Conservation (phyloP, 2,113 vertebrate species). For the Corythaixoides concolor region DNA sequence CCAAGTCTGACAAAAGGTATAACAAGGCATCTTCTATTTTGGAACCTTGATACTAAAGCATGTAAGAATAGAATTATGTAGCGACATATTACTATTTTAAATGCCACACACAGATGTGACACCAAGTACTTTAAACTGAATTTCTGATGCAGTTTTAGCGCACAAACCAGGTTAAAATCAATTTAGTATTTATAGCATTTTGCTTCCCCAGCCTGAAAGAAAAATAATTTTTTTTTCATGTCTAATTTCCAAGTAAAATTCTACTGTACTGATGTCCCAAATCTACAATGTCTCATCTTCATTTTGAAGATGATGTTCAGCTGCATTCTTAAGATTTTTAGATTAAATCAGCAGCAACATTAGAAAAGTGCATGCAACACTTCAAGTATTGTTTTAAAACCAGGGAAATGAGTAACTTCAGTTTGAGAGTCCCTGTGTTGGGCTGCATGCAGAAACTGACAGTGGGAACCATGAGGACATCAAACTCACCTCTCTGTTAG, state of each 20-base stretch:
- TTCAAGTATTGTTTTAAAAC: neutral
- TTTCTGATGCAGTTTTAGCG: neutral
- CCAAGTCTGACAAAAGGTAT: neutral
- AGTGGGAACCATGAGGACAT: fast-evolving
- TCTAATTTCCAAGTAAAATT: neutral
- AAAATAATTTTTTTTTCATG: neutral
- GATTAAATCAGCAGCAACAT: neutral
- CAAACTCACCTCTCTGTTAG: conserved; percentile 62
- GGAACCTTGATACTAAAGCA: neutral
- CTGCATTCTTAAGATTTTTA: neutral
- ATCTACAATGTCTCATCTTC: neutral
- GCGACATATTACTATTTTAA: neutral
- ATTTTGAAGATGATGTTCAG: neutral
- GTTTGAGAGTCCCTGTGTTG: neutral
- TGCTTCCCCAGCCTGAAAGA: neutral
- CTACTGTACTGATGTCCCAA: neutral
- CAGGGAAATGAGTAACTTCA: neutral
- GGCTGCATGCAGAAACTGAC: neutral
- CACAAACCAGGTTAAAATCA: neutral
- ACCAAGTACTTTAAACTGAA: neutral
- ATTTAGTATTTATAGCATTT: neutral
- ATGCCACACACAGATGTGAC: neutral
- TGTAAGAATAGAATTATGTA: neutral
- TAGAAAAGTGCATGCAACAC: neutral
- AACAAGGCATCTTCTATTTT: neutral